Base-by-base conservation (phyloP, 2,888 invertebrate genomes). In the Lampropteryx suffumata region DNA sequence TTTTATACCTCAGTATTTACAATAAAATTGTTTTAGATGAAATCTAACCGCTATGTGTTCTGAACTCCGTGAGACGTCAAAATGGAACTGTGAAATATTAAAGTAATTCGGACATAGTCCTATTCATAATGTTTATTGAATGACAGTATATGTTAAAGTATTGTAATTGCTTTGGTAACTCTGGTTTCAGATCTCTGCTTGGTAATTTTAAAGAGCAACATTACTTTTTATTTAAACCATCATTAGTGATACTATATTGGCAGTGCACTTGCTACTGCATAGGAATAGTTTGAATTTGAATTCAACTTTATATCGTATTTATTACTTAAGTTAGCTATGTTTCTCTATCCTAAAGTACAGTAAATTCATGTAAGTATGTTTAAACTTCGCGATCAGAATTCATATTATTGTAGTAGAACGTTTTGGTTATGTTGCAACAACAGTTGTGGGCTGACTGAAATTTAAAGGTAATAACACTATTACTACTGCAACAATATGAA, bases 21-120 rank as follows among this genome's bases (percentile, higher is more conserved):
- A 65, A 64, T 65, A 54, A 65, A 73, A 69, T 63, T 66, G 64
- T 74, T 72, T 63, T 60, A 59, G 57, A 70, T 62, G 58, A 69
- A 64, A 61, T 63, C 64, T 72, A 69, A 76, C 77, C 77, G 68
- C 56, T 61, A 77, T 73, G 80, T 82, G 82, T 84, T 86, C 79
- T 72, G 71, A 66, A 50, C 36, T 51, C 55, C 37, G 57, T 56
- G 52, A 46, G 34, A 57, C 60, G 51, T 62, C 51, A 39, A 42
- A 55, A 59, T 29, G 57, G 61, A 65, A 65, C 62, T 50, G 51
- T 57, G 42, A 55, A 57, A 62, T 57, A 58, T 60, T 55, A 61
- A 56, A 60, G 50, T 62, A 51, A 62, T 65, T 65, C 56, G 67
- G 64, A 66, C 65, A 61, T 55, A 54, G 56, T 61, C 62, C n/a